phyloP scores from a whole-genome alignment of 2,888 invertebrate species.

The Luperina testacea region DNA sequence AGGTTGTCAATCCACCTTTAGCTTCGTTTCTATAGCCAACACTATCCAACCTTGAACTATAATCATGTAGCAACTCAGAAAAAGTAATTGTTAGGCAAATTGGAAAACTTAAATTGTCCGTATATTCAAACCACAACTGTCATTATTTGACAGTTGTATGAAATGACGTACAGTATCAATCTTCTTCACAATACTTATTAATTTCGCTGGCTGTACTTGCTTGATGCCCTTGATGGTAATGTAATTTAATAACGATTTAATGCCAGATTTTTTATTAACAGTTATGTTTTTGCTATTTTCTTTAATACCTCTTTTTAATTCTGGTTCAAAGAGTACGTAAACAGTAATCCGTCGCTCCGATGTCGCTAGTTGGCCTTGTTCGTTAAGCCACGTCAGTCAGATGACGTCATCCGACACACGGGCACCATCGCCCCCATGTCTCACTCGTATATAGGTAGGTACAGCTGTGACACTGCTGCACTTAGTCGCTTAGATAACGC shows the following conservation, averaged over 20 bases:
- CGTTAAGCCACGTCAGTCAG: conserved; percentile 39
- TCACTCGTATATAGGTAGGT: neutral
- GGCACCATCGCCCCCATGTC: conserved; percentile 19
- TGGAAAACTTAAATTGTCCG: neutral
- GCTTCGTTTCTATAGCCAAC: neutral
- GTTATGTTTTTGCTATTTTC: neutral
- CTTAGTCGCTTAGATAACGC: neutral
- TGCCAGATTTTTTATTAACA: neutral
- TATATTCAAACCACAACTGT: neutral
- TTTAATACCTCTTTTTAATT: neutral
- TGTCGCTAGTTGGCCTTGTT: conserved; percentile 41
- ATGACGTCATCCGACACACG: conserved; percentile 39
- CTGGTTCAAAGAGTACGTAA: conserved; percentile 23
- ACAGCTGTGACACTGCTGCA: neutral
- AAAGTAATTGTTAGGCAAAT: no score
- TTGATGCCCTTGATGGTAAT: no score
- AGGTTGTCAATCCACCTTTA: neutral
- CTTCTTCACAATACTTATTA: neutral
- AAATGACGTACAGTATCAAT: neutral
- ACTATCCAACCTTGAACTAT: neutral
- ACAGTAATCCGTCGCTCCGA: conserved; percentile 22
- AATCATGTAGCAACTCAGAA: neutral
- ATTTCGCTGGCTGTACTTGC: neutral
- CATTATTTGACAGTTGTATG: neutral
- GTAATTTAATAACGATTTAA: no score